Evolutionary conservation across 2,888 invertebrate species (phyloP), one percentile per base, ranked within the genome.

Genomic region (Pandemis cinnamomeana): DNA sequence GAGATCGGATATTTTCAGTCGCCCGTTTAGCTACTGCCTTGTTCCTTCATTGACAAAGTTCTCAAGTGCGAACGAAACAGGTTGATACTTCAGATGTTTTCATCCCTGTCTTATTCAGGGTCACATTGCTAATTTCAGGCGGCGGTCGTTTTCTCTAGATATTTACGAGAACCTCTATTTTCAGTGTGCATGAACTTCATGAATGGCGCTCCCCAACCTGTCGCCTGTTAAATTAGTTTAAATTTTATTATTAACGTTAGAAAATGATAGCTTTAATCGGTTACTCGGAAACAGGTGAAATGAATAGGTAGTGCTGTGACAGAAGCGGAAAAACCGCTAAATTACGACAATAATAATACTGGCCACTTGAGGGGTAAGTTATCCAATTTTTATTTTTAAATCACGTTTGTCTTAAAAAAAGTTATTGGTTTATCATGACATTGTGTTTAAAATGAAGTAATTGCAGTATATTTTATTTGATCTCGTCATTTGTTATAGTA

Each of bases 271-370:
- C 79, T 84, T 81, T 84, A 89, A 87, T 79, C 76, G 79, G 77
- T 79, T 82, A 84, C 81, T 86, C 81, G 84, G 85, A 86, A 77
- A 83, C 87, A 87, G 89, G 86, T 80, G 88, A 88, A 87, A 88
- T 89, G 84, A 90, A 89, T 91, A 93, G 93, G 83, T 93, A 94
- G 93, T 92, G 91, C 84, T 86, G 88, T 84, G 85, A 86, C 73
- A 76, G 79, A 77, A 79, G 81, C 83, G 82, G 83, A 82, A 82
- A 85, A 85, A 83, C 85, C 87, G 87, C 85, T 83, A 80, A 86
- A 82, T 84, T 83, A 84, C 88, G 91, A 91, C 91, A 90, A 89
- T 90, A 91, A 90, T 78, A 80, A 80, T 80, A 84, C 82, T 79
- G 83, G 84, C 78, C 82, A 91, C 91, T 82, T 90, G 91, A 91